Base-by-base conservation (phyloP, 2,113 vertebrate genomes). In the Excalfactoria chinensis region DNA sequence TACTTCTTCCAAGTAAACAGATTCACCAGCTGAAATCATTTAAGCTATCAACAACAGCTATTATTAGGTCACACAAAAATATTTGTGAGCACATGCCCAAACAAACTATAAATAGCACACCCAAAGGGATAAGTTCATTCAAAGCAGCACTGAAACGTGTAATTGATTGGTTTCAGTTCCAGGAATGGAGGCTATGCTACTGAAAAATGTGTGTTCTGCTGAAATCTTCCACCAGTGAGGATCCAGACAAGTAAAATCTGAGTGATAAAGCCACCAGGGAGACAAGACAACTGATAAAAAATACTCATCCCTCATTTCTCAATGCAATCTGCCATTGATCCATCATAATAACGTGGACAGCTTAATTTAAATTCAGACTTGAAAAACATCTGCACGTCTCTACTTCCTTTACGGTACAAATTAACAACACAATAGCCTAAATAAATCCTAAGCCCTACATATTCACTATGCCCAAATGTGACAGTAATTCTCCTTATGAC, bases 11-110 rank as follows among this genome's bases (percentile, higher is more conserved):
- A 7, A 76, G 28, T 12, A 76, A 82, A 23, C 59, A 82, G 49
- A 73, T 53, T 51, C 68, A 89, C 71, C 41, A 77, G 30, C 43
- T 80, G 78, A 89, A 93, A 63, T 56, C 2, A 87, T 49, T 71
- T 70, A 68, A 74, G 32, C 37, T 55, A 70, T 83, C 72, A 60
- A 60, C n/a, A 78, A 76, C 6, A 87, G 68, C 49, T 78, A 55
- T 67, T 67, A 84, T 56, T 79, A 89, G 67, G 74, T 66, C 58
- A 92, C 41, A 73, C 86, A 40, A 75, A 51, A 89, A 87, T 35
- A 70, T 43, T 51, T 30, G 46, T 21, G 32, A 90, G 35, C 25
- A 20, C 23, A 8, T 44, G 86, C 46, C 64, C 20, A 4, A 73
- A 73, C 55, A 83, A 55, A 77, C 58, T 56, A 78, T 34, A 66